phyloP scores from a whole-genome alignment of 2,797 vertebrate genomes.

The Darevskia mixta region DNA sequence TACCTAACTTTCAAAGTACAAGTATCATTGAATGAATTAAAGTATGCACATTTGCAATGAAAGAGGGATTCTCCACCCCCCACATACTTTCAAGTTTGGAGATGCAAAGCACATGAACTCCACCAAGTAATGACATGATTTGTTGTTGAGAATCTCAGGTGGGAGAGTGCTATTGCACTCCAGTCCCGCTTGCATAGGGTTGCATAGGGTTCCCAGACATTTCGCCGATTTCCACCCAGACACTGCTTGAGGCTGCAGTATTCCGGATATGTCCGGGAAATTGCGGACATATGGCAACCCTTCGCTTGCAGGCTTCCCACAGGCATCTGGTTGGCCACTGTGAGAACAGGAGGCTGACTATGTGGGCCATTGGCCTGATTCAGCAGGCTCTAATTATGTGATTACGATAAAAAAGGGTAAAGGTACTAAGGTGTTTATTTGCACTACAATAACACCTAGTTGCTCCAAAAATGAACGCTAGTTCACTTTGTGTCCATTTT shows the following conservation, averaged over 20 bases:
- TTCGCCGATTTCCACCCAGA: no score
- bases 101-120: background rate
- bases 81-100: background rate
- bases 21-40: background rate
- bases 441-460: background rate
- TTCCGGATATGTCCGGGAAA: no score
- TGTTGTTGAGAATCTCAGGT: background rate
- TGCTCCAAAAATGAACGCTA: background rate
- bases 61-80: background rate
- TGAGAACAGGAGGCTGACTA: no score
- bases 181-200: no score
- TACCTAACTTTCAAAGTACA: background rate
- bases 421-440: background rate
- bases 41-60: background rate
- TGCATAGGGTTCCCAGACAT: no score
- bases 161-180: no score
- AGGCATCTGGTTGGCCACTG: no score
- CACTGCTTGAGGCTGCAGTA: no score
- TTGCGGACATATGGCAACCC: no score
- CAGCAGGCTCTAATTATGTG: no score
- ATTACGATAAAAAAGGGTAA: background rate
- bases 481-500: background rate
- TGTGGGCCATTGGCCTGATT: no score
- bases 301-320: no score
- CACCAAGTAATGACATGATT: background rate